Evolutionary conservation across 2,113 vertebrate species (phyloP), one percentile per base, ranked within the genome.

Genomic region (Emberiza fucata): DNA sequence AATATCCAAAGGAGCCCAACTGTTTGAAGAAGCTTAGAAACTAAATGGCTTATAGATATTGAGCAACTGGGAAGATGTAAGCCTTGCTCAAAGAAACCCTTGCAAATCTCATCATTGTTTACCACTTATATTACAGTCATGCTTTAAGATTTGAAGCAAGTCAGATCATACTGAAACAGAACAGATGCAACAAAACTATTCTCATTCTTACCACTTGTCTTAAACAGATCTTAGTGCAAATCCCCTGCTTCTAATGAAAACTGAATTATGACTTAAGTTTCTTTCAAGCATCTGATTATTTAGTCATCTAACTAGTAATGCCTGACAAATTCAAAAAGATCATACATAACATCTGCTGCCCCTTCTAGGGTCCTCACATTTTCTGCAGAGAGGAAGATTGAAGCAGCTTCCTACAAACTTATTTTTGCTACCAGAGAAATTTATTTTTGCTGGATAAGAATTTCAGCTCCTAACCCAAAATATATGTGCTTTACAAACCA

Each of bases 91-190:
- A 63, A 83, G 42, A 66, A 83, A 73, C 7, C 8, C 37, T 47
- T 59, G 33, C 11, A 57, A 92, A 63, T 24, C 11, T 83, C 37
- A 23, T 12, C 6, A 31, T 31, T 54, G 33, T 24, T 76, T 39
- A 35, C 25, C 10, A 17, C 33, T 50, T 37, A 4, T 1, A 25
- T 16, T 33, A 20, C 11, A 68, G 27, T 18, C 0, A 0, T 59
- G 17, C 16, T 79, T 64, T 48, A 37, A 50, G 28, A 83, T 53
- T 17, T 77, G 59, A 59, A 72, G 11, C 10, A 66, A 80, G 37
- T 57, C 44, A 80, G 47, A 54, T 45, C 25, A 68, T 8, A 45
- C 31, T 27, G 45, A 82, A 94, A 61, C 16, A 53, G 11, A 60
- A 61, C 18, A 83, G 37, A 33, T 54, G 20, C 25, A n/a, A 72